Evolutionary conservation across 2,888 invertebrate genomes (phyloP).

Genomic region (Pristionchus maxplancki): DNA sequence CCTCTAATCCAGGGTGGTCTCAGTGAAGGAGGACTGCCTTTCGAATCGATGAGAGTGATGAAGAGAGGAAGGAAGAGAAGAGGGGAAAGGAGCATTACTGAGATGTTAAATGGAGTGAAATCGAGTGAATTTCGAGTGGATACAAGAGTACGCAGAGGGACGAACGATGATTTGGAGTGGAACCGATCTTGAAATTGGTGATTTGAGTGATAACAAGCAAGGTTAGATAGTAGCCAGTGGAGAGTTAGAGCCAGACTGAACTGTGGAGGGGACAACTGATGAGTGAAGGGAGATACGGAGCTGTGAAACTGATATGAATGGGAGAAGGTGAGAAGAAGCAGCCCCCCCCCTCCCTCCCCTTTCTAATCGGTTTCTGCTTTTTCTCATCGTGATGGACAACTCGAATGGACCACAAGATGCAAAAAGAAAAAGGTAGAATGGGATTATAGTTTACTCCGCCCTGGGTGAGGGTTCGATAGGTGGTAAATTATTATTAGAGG

Average conservation of each 20-base stretch:
- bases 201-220: not conserved
- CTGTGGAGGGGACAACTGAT: not conserved
- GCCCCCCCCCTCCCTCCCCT: not conserved
- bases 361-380: constrained; percentile 25
- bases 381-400: not conserved
- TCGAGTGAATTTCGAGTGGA: not conserved
- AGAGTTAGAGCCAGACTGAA: constrained; percentile 5
- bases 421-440: not conserved
- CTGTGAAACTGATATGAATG: constrained; percentile 19
- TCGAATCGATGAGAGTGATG: not conserved
- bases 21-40: constrained; percentile 38
- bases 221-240: not conserved
- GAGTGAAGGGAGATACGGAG: too few relatives aligned
- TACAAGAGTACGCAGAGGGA: not conserved
- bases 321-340: not conserved
- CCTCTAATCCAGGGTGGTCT: constrained; percentile 43
- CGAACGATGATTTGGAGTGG: not conserved
- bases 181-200: not conserved
- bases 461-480: not conserved
- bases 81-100: not conserved
- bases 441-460: not conserved
- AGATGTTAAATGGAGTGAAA: not conserved
- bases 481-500: not conserved
- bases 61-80: not conserved
- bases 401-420: not conserved